These are phyloP conservation scores for Diplazon laetatorius DNA, from an alignment of 2,888 invertebrate genomes.

Conservation along the genomic window DNA sequence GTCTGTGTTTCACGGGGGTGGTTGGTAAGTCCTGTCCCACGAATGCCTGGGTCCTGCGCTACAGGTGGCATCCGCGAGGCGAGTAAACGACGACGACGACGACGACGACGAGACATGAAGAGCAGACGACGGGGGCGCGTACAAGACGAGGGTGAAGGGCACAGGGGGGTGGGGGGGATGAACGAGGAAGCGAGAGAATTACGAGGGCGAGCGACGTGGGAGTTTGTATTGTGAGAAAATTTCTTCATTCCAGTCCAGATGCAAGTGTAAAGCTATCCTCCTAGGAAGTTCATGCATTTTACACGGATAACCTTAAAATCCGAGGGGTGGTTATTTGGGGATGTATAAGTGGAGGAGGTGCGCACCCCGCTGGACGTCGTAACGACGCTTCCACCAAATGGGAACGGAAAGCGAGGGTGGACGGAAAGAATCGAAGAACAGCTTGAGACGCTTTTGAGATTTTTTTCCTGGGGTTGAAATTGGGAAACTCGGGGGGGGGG, in stretches of 20 bases:
- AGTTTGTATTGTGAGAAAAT: constrained; percentile 59
- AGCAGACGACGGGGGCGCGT: constrained; percentile 30
- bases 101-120: no score
- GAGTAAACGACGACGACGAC: constrained; percentile 52
- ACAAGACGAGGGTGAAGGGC: constrained; percentile 8
- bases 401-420: no score
- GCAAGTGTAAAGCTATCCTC: constrained; percentile 2
- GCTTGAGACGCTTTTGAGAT: constrained; percentile 35
- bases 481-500: constrained; percentile 13
- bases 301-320: no score
- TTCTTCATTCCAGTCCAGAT: constrained; percentile 44
- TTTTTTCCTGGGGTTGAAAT: constrained; percentile 37
- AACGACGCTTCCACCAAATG: constrained; percentile 44
- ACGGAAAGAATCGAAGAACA: constrained; percentile 23
- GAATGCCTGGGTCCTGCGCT: constrained; percentile 67
- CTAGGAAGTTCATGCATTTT: constrained; percentile 59
- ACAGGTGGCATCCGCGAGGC: constrained; percentile 75
- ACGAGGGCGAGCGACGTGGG: constrained; percentile 35
- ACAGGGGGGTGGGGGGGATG: no score
- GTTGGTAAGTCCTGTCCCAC: no score
- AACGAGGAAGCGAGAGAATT: constrained; percentile 21
- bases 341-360: constrained; percentile 39
- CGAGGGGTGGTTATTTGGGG: constrained; percentile 27
- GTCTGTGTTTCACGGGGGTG: no score
- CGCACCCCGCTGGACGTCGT: constrained; percentile 34